phyloP scores from a whole-genome alignment of 2,113 vertebrate genomes.

The Pelusios castaneus region DNA sequence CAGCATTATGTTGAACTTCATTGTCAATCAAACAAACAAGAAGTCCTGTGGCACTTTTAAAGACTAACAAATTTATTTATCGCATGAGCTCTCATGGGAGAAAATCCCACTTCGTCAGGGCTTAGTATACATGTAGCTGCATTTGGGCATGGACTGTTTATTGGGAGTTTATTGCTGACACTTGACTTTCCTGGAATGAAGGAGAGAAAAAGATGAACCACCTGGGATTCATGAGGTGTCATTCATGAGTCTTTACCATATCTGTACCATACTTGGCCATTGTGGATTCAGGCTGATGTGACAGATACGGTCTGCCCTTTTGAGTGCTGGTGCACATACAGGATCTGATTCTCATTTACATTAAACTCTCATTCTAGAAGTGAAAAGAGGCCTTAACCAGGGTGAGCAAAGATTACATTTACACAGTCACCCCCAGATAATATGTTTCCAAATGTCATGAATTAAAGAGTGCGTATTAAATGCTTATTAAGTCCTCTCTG shows the following conservation, averaged over 20 bases:
- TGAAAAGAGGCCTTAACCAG: not conserved
- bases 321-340: not conserved
- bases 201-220: not conserved
- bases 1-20: too few species aligned
- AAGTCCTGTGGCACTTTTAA: too few species aligned
- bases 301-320: not conserved
- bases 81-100: too few species aligned
- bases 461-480: not conserved
- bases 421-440: not conserved
- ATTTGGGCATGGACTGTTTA: not conserved
- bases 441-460: not conserved
- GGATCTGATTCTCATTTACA: not conserved
- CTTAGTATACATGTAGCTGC: not conserved
- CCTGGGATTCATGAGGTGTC: not conserved
- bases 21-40: too few species aligned
- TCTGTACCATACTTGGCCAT: not conserved
- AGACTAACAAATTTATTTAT: too few species aligned
- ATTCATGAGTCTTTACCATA: not conserved
- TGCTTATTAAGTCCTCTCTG: not conserved
- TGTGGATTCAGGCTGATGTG: not conserved
- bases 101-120: too few species aligned
- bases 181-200: not conserved
- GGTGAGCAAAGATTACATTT: not conserved
- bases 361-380: fast-evolving
- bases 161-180: not conserved